Base-by-base conservation (phyloP, 2,113 vertebrate genomes). In the Malurus elegans region DNA sequence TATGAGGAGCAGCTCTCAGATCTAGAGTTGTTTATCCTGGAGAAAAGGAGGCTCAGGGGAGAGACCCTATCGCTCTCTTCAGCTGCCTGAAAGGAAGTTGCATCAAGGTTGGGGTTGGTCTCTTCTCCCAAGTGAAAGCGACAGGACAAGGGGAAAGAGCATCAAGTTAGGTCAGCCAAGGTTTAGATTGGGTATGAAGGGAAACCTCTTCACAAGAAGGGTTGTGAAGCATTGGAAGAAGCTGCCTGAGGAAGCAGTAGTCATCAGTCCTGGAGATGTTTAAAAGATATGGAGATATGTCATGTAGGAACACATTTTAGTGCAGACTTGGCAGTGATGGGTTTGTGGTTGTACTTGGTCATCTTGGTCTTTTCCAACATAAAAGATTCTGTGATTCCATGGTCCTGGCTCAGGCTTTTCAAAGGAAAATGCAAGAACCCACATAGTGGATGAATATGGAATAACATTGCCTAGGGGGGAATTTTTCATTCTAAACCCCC, bases 401-500 rank as follows among this genome's bases (percentile, higher is more conserved):
- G 28, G 45, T 61, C 69, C 64, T 50, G 53, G 51, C 51, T 93
- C 71, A 67, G 65, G 42, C 53, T 90, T 80, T 44, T 79, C 82
- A 74, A 92, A 91, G 86, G 72, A 90, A 97, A 90, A 94, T 94
- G 93, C 95, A 94, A 96, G 93, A 95, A 96, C 73, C 95, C 95
- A 1, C 93, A 92, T 94, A 96, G 93, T 96, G 96, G 96, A 67
- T 80, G 65, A 79, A 51, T 81, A 72, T 24, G 79, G 93, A 90
- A 96, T 90, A 86, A 88, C 93, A 78, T 36, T 93, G 45, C 44
- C 31, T 36, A 48, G 53, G 25, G n/a, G 80, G 44, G 36, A 83
- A 73, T 10, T 28, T 78, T 72, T 48, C 17, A 2, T 94, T 93
- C 47, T 67, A 71, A 95, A 92, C 34, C 62, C n/a, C 29, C 17